Evolutionary conservation across 1,140 invertebrate genomes (phyloP), one percentile per base, ranked within the genome.

Genomic region (Camponotus vicinus): DNA sequence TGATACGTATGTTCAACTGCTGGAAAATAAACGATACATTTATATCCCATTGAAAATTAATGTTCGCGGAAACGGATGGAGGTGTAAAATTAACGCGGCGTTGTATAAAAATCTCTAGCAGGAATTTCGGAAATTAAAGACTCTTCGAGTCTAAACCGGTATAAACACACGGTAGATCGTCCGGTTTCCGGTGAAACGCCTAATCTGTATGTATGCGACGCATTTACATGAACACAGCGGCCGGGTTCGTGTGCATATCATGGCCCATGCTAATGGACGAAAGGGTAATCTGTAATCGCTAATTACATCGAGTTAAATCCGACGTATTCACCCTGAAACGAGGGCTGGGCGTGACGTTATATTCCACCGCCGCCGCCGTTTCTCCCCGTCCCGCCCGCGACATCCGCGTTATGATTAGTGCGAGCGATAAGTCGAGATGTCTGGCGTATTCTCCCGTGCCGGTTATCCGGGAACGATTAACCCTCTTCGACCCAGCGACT

Each of bases 251-350:
- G 63, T 37, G 77, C 76, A 86, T 90, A 89, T 90, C 89, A 69
- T 59, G 83, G 42, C 52, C 79, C 70, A 69, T 57, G 88, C 88
- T 92, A 92, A 91, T 92, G 91, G 89, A 91, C 89, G 90, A 91
- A 92, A 91, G 88, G 91, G 90, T 92, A 91, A 91, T 91, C 88
- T 88, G 91, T 91, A 91, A 92, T 91, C 90, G 83, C 91, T 92
- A 92, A 92, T 92, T 92, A 92, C 91, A 91, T 90, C 89, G 89
- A 90, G 91, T 92, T 92, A 92, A 92, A 91, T 91, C 88, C 90
- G 91, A 92, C 90, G 91, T 90, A 91, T 91, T 87, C 89, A 57
- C 59, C 87, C 89, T 61, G 80, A 89, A 90, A 86, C 78, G 75
- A 67, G 76, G 77, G 85, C 49, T 90, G 88, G 70, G 80, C 76